A percentile compares a stretch with the other conserved stretches of the same genome.
Conservation (phyloP, 2,888 invertebrate species). For the Drosophila crucigera region DNA sequence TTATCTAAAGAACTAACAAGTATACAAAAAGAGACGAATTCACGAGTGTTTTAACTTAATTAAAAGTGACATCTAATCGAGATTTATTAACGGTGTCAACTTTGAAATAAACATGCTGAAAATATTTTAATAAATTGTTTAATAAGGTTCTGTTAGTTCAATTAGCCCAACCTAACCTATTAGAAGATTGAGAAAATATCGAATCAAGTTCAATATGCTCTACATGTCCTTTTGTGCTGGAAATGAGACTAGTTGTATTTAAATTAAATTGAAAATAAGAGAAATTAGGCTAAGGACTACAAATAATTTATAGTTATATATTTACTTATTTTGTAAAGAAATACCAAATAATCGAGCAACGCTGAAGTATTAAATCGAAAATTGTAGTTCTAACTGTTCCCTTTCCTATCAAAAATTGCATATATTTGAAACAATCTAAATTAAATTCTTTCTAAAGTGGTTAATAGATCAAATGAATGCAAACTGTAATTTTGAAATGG, state of each 20-base stretch:
- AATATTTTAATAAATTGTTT: not conserved
- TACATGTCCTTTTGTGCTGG: not conserved
- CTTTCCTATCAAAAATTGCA: not conserved
- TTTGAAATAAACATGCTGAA: not conserved
- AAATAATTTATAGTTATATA: not conserved
- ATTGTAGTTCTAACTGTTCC: too few relatives aligned
- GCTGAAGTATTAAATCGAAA: not conserved
- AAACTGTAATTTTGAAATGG: conserved; percentile 12
- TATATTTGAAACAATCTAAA: not conserved
- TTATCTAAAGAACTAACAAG: not conserved
- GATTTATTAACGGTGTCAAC: not conserved
- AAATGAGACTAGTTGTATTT: not conserved
- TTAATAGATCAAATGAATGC: conserved; percentile 36
- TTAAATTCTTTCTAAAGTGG: conserved; percentile 10
- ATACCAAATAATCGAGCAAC: not conserved
- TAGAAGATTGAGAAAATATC: not conserved
- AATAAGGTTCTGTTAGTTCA: not conserved
- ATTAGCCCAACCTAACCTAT: not conserved
- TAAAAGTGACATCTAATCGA: not conserved
- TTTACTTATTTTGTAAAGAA: not conserved
- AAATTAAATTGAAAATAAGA: not conserved
- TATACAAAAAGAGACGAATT: not conserved
- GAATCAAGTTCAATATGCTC: not conserved
- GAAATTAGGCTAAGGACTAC: not conserved
- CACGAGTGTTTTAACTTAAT: not conserved